These are phyloP conservation scores for Holocentrus rufus DNA, from an alignment of 2,797 vertebrate species.

Conservation along the genomic window DNA sequence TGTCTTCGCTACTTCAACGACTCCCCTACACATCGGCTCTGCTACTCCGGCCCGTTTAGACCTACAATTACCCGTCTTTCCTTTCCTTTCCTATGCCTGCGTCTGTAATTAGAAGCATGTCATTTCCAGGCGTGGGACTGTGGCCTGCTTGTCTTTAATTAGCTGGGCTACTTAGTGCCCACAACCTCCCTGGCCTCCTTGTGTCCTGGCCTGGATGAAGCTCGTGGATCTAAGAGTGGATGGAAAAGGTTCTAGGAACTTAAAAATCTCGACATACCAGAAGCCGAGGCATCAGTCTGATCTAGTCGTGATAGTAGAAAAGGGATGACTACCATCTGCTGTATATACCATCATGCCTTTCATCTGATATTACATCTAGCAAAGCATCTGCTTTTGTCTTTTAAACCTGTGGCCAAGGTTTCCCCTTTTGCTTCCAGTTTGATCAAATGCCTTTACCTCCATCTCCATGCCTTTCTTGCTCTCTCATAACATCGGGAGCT, in stretches of 20 bases:
- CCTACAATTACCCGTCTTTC: constrained; percentile 73
- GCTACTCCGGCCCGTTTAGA: constrained; percentile 56
- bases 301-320: constrained; percentile 11
- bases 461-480: constrained; percentile 24
- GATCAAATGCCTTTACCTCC: constrained; percentile 31
- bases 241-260: constrained; percentile 52
- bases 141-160: constrained; percentile 79
- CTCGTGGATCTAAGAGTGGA: constrained; percentile 37
- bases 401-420: constrained; percentile 7
- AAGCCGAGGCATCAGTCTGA: constrained; percentile 22
- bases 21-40: constrained; percentile 63
- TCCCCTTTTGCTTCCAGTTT: constrained; percentile 17
- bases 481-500: constrained; percentile 24
- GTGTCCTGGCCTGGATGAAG: constrained; percentile 56
- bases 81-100: constrained; percentile 68
- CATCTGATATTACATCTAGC: constrained; percentile 9
- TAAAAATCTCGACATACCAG: constrained; percentile 9
- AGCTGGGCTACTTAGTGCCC: constrained; percentile 70
- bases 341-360: neutral
- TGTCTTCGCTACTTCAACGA: constrained; percentile 52
- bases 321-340: constrained; percentile 18
- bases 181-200: constrained; percentile 66
- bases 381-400: constrained; percentile 1
- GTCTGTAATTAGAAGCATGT: constrained; percentile 81
- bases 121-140: constrained; percentile 79